Conservation (phyloP, 2,888 invertebrate species). For the Epinotia bilunana region DNA sequence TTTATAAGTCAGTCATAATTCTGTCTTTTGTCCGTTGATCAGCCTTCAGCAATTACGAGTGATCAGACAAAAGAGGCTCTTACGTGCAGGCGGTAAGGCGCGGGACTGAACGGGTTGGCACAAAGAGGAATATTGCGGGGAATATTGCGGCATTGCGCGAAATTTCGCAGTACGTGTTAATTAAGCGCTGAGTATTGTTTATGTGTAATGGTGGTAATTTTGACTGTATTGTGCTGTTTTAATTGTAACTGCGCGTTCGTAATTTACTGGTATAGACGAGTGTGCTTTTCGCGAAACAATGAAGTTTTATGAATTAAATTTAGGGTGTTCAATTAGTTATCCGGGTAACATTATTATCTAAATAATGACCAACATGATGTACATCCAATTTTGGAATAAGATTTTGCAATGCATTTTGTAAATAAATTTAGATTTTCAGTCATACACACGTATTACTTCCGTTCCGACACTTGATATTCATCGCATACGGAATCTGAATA, state of each 20-base stretch:
- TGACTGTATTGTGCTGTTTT: constrained; percentile 30
- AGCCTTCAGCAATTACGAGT: constrained; percentile 37
- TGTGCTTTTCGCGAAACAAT: neutral
- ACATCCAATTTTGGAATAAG: neutral
- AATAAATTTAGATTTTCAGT: neutral
- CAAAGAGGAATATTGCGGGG: constrained; percentile 32
- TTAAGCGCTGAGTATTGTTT: constrained; percentile 44
- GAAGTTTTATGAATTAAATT: neutral
- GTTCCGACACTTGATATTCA: no score
- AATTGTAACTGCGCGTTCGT: constrained; percentile 25
- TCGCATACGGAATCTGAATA: no score
- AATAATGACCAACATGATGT: neutral
- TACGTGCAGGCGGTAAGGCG: constrained; percentile 37
- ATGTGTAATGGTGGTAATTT: constrained; percentile 41
- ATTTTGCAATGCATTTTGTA: neutral
- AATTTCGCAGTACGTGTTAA: constrained; percentile 41
- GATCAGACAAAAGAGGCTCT: constrained; percentile 42
- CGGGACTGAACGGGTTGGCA: constrained; percentile 27
- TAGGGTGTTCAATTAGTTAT: neutral
- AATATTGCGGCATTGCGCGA: constrained; percentile 16
- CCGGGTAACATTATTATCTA: neutral
- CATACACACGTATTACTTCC: no score
- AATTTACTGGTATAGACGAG: constrained; percentile 18
- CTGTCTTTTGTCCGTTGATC: constrained; percentile 41
- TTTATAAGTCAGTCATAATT: constrained; percentile 37